phyloP scores from a whole-genome alignment of 2,797 vertebrate species.

The Rhodeus uyekii region DNA sequence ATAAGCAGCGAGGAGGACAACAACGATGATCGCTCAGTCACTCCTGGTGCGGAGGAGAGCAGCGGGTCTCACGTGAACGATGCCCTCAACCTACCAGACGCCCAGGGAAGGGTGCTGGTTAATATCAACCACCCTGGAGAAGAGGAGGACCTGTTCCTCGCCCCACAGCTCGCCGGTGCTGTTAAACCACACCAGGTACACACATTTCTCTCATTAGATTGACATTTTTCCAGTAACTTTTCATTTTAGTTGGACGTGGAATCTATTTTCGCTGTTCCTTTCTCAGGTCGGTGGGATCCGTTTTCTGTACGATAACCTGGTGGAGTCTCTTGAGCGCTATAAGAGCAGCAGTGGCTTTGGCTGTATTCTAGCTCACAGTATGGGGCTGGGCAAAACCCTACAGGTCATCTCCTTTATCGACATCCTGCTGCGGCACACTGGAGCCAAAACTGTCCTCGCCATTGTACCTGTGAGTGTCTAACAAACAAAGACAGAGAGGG shows the following conservation, averaged over 20 bases:
- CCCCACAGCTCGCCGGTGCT: slow-evolving; percentile 89
- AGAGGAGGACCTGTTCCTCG: slow-evolving; percentile 92
- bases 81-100: slow-evolving; percentile 87
- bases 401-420: slow-evolving; percentile 99
- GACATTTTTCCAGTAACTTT: neutral
- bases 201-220: neutral
- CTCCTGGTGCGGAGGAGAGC: slow-evolving; percentile 83
- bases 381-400: slow-evolving; percentile 97
- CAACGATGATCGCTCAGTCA: slow-evolving; percentile 81
- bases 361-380: slow-evolving; percentile 98
- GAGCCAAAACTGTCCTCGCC: slow-evolving; percentile 95
- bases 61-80: slow-evolving; percentile 96
- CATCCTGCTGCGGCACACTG: slow-evolving; percentile 91
- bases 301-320: slow-evolving; percentile 97
- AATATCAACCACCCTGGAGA: slow-evolving; percentile 98
- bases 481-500: neutral
- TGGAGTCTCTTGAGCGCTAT: slow-evolving; percentile 95
- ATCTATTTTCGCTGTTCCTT: neutral
- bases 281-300: slow-evolving; percentile 94
- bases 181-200: slow-evolving; percentile 96
- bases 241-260: neutral
- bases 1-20: slow-evolving; percentile 90
- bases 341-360: slow-evolving; percentile 95
- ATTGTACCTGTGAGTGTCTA: slow-evolving; percentile 92
- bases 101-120: slow-evolving; percentile 89